phyloP scores from a whole-genome alignment of 2,797 vertebrate species.

The Danio tinwini region DNA sequence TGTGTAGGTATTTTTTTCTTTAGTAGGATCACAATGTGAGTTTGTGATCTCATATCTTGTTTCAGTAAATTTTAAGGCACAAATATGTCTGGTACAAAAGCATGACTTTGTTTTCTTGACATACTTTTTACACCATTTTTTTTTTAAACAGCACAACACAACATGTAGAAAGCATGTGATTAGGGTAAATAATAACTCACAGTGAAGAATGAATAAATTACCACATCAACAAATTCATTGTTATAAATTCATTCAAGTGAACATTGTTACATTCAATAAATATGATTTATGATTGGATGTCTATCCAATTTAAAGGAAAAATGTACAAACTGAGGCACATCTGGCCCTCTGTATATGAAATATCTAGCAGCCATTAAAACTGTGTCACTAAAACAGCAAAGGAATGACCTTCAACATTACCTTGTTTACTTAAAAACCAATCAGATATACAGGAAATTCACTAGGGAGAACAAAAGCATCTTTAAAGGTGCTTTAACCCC shows the following conservation, averaged over 20 bases:
- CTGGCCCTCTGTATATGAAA: neutral
- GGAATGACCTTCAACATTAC: conserved; percentile 26
- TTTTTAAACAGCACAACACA: conserved; percentile 3
- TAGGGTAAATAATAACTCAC: conserved; percentile 14
- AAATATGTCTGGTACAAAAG: conserved; percentile 7
- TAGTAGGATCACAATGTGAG: neutral
- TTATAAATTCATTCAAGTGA: conserved; percentile 11
- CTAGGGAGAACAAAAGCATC: neutral
- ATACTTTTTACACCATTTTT: neutral
- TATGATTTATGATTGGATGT: neutral
- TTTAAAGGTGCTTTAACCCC: too few species aligned
- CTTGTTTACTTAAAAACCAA: neutral
- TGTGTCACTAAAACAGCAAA: conserved; percentile 25
- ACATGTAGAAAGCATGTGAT: conserved; percentile 10
- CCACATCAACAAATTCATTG: neutral
- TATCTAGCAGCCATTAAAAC: conserved; percentile 6
- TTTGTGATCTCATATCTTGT: neutral
- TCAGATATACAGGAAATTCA: neutral
- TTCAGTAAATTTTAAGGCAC: neutral
- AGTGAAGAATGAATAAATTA: conserved; percentile 26
- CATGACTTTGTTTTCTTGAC: neutral
- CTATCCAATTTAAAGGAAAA: conserved; percentile 1
- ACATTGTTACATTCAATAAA: conserved; percentile 1
- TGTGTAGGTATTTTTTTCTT: too few species aligned
- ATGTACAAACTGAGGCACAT: neutral